A percentile compares a stretch with the other conserved stretches of the same genome.
Conservation (phyloP, 2,113 vertebrate genomes). For the Hippopotamus amphibius region DNA sequence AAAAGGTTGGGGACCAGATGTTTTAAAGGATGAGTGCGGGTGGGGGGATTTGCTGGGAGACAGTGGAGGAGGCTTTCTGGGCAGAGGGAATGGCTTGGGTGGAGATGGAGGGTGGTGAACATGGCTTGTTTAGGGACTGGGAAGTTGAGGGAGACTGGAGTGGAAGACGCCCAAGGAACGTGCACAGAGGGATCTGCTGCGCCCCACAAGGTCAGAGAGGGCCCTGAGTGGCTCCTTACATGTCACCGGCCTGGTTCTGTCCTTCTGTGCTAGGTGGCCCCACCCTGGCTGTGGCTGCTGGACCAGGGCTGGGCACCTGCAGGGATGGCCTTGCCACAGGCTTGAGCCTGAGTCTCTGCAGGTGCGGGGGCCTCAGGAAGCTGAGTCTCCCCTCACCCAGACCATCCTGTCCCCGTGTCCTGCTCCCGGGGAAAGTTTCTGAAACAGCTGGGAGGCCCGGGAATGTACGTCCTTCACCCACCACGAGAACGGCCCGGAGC, state of each 20-base stretch:
- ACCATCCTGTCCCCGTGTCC: neutral
- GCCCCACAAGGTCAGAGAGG: neutral
- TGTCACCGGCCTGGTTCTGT: neutral
- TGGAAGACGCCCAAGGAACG: accelerated
- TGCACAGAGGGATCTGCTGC: neutral
- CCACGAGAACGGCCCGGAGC: accelerated
- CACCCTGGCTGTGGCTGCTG: neutral
- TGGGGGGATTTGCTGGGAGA: neutral
- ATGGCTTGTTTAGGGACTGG: neutral
- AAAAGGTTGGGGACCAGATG: too few species aligned
- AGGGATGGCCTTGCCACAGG: neutral
- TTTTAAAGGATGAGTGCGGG: neutral
- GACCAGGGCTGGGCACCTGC: neutral
- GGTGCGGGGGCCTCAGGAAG: neutral
- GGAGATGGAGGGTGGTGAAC: neutral
- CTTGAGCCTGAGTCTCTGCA: neutral
- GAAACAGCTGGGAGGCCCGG: neutral
- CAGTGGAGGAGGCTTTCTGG: neutral
- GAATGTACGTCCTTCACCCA: accelerated
- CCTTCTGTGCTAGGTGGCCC: neutral
- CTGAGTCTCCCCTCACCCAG: neutral
- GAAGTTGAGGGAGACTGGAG: neutral
- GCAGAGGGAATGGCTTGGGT: neutral
- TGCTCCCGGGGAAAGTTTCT: neutral
- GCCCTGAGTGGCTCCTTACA: neutral